phyloP scores from a whole-genome alignment of 2,797 vertebrate species.

The Rhabdophis nuchalis region DNA sequence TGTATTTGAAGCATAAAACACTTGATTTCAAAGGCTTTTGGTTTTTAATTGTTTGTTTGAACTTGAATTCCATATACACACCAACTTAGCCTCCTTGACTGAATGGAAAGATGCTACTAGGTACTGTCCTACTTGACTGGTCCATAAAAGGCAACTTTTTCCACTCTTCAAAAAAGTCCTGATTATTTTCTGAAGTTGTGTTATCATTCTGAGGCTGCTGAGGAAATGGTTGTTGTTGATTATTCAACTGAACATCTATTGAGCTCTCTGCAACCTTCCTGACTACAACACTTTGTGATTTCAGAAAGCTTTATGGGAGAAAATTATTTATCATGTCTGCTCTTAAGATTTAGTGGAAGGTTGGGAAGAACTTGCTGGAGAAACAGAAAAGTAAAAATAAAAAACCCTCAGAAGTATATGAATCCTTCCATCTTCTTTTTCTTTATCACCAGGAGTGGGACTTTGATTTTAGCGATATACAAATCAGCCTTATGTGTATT shows the following conservation, averaged over 20 bases:
- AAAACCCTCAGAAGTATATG: background rate
- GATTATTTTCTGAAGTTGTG: background rate
- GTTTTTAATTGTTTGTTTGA: background rate
- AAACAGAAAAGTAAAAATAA: background rate
- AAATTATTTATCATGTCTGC: background rate
- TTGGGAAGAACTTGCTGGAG: background rate
- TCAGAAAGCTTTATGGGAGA: background rate
- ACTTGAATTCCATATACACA: background rate
- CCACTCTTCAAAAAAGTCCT: background rate
- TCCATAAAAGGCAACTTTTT: background rate
- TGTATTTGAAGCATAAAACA: background rate
- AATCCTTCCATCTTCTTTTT: background rate
- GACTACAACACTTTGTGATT: background rate
- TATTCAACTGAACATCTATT: background rate
- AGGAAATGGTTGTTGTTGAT: background rate
- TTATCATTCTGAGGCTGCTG: background rate
- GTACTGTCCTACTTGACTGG: background rate
- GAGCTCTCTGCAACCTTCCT: background rate
- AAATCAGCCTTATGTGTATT: background rate
- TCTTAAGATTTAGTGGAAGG: background rate
- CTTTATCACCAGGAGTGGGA: background rate
- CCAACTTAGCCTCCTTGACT: background rate
- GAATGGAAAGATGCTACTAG: background rate
- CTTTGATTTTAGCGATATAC: background rate
- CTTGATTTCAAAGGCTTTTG: background rate